Conservation (phyloP, 2,888 invertebrate genomes). For the Falcaria lacertinaria region DNA sequence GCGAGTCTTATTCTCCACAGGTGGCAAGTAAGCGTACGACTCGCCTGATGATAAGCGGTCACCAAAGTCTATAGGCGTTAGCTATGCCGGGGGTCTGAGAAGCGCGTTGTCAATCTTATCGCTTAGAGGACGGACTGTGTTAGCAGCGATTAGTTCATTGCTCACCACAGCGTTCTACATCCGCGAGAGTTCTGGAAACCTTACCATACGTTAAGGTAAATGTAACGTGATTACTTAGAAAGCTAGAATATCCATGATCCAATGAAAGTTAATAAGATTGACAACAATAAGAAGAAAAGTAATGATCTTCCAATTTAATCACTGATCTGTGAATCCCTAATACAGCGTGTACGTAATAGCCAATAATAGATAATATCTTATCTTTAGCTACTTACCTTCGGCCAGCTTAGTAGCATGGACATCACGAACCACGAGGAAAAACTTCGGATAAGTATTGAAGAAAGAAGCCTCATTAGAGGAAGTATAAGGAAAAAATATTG, state of each 20-base stretch:
- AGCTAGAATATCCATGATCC: neutral
- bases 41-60: too few relatives aligned
- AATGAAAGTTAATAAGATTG: neutral
- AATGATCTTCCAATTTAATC: constrained; percentile 6
- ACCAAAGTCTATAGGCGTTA: too few relatives aligned
- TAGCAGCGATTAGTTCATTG: too few relatives aligned
- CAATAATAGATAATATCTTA: constrained; percentile 28
- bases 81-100: too few relatives aligned
- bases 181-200: too few relatives aligned
- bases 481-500: constrained; percentile 40
- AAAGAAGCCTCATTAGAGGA: constrained; percentile 41
- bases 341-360: constrained; percentile 13
- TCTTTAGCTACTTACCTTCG: constrained; percentile 29
- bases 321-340: constrained; percentile 12
- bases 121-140: too few relatives aligned
- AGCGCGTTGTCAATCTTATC: too few relatives aligned
- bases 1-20: too few relatives aligned
- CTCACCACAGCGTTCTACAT: too few relatives aligned
- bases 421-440: constrained; percentile 40
- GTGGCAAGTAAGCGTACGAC: too few relatives aligned
- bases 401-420: constrained; percentile 29
- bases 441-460: constrained; percentile 33
- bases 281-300: neutral
- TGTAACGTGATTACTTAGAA: too few relatives aligned
- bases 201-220: too few relatives aligned